Evolutionary conservation across 2,888 invertebrate species (phyloP), one percentile per base, ranked within the genome.

Genomic region (Erannis defoliaria): DNA sequence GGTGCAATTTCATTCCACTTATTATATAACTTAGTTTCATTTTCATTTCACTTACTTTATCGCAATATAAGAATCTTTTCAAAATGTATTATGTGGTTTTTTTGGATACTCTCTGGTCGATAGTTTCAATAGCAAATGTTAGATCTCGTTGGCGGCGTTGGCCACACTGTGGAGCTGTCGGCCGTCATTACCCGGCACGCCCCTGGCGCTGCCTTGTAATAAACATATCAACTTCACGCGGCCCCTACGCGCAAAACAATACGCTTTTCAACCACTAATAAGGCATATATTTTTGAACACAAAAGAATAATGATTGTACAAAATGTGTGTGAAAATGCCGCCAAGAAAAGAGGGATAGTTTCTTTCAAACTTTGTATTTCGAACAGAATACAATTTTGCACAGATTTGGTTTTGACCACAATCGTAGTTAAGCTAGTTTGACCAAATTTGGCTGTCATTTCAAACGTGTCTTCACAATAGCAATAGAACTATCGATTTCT

Each of bases 201-300:
- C 70, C 67, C 61, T n/a, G 48, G 5, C 54, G 55, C 68, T 64
- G 71, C 74, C 76, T 74, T 76, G 72, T 82, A 82, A 84, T 84
- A 82, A 84, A 82, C 82, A 79, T 82, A 83, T 84, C 84, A 81
- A 74, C 82, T 81, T 82, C 80, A 79, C 80, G 75, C 81, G 73
- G 59, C 53, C 56, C 62, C 66, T 55, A 56, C 58, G 40, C 64
- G 63, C 80, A 80, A 84, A 84, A 85, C 84, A 84, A 85, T 77
- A 75, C 64, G 74, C 70, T 74, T 77, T 76, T 80, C 82, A 78
- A 80, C 70, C 81, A 69, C 76, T 85, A 85, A 86, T 86, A 83
- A 85, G 77, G 75, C 74, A 76, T 70, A 79, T 82, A 84, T 82
- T 79, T 78, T 62, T 18, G 55, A 57, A 64, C 37, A 66, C 67